These are phyloP conservation scores for Protaetia brevitarsis DNA, from an alignment of 1,140 invertebrate species.

Conservation along the genomic window DNA sequence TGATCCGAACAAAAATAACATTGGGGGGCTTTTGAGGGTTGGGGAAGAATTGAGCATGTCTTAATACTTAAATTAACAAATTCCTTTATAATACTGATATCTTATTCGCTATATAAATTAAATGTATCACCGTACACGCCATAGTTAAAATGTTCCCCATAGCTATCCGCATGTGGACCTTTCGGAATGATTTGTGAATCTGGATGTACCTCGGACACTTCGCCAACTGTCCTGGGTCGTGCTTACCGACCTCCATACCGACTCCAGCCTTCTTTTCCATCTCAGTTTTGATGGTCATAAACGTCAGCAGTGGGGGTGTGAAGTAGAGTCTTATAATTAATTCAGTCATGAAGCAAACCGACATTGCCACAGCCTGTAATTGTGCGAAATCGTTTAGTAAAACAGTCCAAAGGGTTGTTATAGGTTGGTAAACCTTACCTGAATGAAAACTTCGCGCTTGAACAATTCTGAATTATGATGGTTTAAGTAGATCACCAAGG, in stretches of 20 bases:
- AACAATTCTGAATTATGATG: slow-evolving; percentile 35
- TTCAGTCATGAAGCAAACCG: slow-evolving; percentile 66
- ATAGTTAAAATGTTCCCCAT: slow-evolving; percentile 71
- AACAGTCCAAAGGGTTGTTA: slow-evolving; percentile 19
- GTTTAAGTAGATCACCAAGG: slow-evolving; percentile 54
- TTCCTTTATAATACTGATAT: slow-evolving; percentile 3
- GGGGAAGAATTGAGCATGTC: neutral
- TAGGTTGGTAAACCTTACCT: slow-evolving; percentile 39
- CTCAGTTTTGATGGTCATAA: slow-evolving; percentile 65
- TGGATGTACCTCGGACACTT: slow-evolving; percentile 69
- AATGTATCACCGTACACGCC: slow-evolving; percentile 66
- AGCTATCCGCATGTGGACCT: slow-evolving; percentile 65
- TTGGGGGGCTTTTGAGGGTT: no score
- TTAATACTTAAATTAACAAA: neutral
- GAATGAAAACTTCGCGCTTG: slow-evolving; percentile 35
- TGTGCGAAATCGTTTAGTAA: neutral
- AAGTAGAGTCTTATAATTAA: slow-evolving; percentile 66
- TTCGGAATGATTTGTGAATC: slow-evolving; percentile 64
- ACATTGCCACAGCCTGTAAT: slow-evolving; percentile 62
- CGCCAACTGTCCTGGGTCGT: slow-evolving; percentile 61
- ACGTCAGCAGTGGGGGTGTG: slow-evolving; percentile 60
- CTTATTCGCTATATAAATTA: slow-evolving; percentile 64
- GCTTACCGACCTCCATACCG: slow-evolving; percentile 67
- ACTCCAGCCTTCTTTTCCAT: slow-evolving; percentile 68
- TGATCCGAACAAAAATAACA: no score